Evolutionary conservation across 2,113 vertebrate genomes (phyloP), one percentile per base, ranked within the genome.

Genomic region (Myrmophylax atrothorax): DNA sequence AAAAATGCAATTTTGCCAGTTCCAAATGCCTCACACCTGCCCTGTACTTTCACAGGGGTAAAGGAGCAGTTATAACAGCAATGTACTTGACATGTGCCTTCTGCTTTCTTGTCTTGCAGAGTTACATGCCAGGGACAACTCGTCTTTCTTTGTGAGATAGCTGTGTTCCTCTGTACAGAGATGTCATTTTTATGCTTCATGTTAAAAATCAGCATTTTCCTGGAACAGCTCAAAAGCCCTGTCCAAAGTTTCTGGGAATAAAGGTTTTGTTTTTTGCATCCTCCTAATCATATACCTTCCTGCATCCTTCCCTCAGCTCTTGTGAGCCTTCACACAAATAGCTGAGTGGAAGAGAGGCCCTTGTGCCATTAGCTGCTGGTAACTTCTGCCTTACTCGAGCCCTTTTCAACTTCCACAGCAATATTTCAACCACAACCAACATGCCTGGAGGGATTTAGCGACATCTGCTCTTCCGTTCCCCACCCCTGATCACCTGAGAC

Each of bases 401-500:
- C 55, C 33, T 84, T 83, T 86, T 63, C 44, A 59, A 1, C 18
- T 33, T 53, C 29, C 33, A 67, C 88, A 85, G 44, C 20, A 49
- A 31, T 10, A 6, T 3, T 1, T 60, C 64, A 56, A 10, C 14
- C 28, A 16, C 47, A 44, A 53, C 3, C 53, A 93, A 38, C 22
- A 29, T 1, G 0, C 47, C 40, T 83, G 67, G 33, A 69, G 38
- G 40, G 91, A 77, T 88, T 69, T 24, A 64, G 75, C n/a, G n/a
- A 2, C 40, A 46, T 67, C 42, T 1, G 2, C 13, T 84, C 13
- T 17, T 66, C 76, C 67, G 17, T 49, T 47, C 28, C 67, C 44
- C 12, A 13, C 7, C 6, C 1, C 14, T 1, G 2, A 46, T 37
- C 84, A 91, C 37, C 17, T 1, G 1, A 83, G 18, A n/a, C 4